Evolutionary conservation across 2,113 vertebrate species (phyloP).

Genomic region (Ophthalmolycus amberensis): DNA sequence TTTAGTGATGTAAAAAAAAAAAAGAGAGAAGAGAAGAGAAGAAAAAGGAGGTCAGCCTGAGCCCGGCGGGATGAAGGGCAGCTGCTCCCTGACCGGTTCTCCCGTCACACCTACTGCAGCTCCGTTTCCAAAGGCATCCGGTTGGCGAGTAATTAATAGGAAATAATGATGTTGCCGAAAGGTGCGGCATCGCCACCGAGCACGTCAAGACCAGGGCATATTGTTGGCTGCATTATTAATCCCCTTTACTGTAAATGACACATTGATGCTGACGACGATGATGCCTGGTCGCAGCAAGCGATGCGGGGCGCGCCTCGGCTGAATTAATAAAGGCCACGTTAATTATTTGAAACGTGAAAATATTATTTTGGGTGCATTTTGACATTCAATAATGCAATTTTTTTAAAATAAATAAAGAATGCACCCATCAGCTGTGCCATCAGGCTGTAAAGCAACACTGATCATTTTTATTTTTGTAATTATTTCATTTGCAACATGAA

Average conservation of each 20-base stretch:
- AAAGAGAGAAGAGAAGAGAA: slow-evolving; percentile 20
- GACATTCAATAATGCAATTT: neutral
- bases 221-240: slow-evolving; percentile 69
- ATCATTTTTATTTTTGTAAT: neutral
- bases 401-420: neutral
- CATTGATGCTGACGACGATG: slow-evolving; percentile 34
- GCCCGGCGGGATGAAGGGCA: slow-evolving; percentile 82
- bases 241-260: slow-evolving; percentile 73
- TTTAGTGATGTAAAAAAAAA: slow-evolving; percentile 82
- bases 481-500: neutral
- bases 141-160: slow-evolving; percentile 77
- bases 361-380: neutral
- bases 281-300: neutral
- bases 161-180: slow-evolving; percentile 78
- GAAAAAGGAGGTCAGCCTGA: slow-evolving; percentile 81
- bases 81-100: slow-evolving; percentile 82
- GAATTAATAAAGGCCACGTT: neutral
- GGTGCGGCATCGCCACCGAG: slow-evolving; percentile 66
- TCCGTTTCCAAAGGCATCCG: slow-evolving; percentile 74
- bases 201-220: slow-evolving; percentile 51
- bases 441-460: neutral
- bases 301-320: neutral
- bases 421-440: neutral
- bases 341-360: neutral
- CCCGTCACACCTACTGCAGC: slow-evolving; percentile 80